Base-by-base conservation (phyloP, 2,888 invertebrate species). In the Eledona agricola region DNA sequence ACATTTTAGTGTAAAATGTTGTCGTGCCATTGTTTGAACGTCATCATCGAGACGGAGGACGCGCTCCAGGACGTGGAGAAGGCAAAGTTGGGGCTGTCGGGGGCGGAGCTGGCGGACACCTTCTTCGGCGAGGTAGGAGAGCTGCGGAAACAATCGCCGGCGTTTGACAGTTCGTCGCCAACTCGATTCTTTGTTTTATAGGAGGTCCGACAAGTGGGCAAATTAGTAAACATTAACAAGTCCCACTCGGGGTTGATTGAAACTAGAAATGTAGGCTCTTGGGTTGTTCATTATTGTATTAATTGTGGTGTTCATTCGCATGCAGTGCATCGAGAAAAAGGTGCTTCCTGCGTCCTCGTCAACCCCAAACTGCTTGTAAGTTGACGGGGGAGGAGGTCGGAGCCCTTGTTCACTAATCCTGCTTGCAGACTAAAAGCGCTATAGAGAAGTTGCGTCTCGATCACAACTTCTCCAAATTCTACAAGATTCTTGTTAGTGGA, bases 21-120 rank as follows among this genome's bases (percentile, higher is more conserved):
- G 73, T 82, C 86, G 70, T 90, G 90, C 79, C 86, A 88, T 80
- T 90, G 90, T 77, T 77, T 89, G 69, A 90, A 90, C 78, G 81
- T 88, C 66, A 79, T 80, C 63, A 79, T 88, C 64, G 83, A 83
- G 75, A 79, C 83, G 70, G 80, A 80, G 73, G 71, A 78, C 60
- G n/a, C n/a, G n/a, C n/a, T n/a, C n/a, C n/a, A n/a, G n/a, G 76
- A 78, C 66, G 79, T 84, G 70, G 79, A 79, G 66, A 78, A 79
- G 72, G 76, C 82, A 62, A 80, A 80, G 70, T 73, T 84, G 70
- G 80, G 81, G 67, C 72, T 87, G 70, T 77, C 80, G 69, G 75
- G 79, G 59, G 74, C 76, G 64, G 86, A 86, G 77, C 80, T 80
- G 75, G 80, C 80, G 72, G 83, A 87, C 78, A 75, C 73, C 66